Percentiles rank a stretch among this genome's conserved stretches.
These are phyloP conservation scores for Spilogale gracilis DNA, from an alignment of 2,113 vertebrate species.

Conservation along the genomic window DNA sequence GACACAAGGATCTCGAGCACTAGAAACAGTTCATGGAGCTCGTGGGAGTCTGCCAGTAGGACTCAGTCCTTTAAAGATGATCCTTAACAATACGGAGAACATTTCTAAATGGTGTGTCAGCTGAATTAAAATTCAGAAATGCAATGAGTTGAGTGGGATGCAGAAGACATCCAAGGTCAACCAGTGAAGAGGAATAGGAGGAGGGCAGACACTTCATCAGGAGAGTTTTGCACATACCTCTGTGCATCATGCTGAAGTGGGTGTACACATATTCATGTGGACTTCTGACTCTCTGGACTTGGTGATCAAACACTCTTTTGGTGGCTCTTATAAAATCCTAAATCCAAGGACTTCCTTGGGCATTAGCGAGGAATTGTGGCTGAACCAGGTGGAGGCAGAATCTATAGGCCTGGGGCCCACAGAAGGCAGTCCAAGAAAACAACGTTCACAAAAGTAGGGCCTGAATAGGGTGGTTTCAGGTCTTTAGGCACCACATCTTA, in stretches of 20 bases:
- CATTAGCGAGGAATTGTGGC: no score
- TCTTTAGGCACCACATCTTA: not conserved
- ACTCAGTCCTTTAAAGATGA: not conserved
- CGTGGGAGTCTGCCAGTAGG: not conserved
- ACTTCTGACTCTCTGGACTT: not conserved
- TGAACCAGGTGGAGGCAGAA: not conserved
- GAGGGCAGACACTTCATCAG: not conserved
- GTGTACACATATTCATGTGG: not conserved
- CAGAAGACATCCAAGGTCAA: not conserved
- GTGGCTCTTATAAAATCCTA: not conserved
- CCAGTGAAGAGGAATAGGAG: not conserved
- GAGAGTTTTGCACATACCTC: fast-evolving
- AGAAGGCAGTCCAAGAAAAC: not conserved
- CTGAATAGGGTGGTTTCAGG: fast-evolving
- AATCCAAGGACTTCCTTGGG: not conserved
- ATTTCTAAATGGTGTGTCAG: not conserved
- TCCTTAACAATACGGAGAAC: not conserved
- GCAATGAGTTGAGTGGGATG: fast-evolving
- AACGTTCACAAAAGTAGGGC: not conserved
- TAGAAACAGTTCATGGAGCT: not conserved
- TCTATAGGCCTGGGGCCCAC: not conserved
- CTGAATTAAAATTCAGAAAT: not conserved
- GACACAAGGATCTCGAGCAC: not conserved
- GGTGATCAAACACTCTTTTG: not conserved
- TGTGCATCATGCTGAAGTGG: not conserved